Conservation (phyloP, 2,888 invertebrate genomes). For the Leucozona laternaria region DNA sequence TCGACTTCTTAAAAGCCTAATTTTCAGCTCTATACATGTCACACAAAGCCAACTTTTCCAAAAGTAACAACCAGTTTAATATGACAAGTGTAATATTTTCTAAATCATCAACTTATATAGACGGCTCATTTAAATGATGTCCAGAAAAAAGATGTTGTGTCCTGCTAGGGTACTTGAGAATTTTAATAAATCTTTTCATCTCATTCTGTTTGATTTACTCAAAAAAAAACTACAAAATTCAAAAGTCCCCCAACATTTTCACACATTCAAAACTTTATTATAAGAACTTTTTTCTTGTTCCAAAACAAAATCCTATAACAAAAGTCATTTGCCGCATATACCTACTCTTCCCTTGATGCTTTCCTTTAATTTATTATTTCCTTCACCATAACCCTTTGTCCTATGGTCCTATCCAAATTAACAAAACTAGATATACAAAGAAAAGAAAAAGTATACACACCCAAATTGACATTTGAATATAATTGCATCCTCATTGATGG, state of each 20-base stretch:
- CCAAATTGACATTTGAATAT: conserved; percentile 67
- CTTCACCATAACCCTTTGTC: not conserved
- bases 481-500: conserved; percentile 73
- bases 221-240: no score
- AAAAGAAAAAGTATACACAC: not conserved
- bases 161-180: no score
- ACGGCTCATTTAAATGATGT: no score
- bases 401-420: conserved; percentile 32
- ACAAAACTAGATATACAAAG: conserved; percentile 38
- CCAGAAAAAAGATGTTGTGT: no score
- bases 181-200: no score
- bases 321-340: conserved; percentile 4
- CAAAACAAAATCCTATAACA: not conserved
- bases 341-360: not conserved
- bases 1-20: no score
- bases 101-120: no score
- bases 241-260: not conserved
- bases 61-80: no score
- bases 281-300: not conserved
- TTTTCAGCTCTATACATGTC: no score
- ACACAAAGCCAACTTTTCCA: no score
- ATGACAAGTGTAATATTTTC: no score
- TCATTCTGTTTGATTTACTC: no score
- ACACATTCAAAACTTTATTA: not conserved
- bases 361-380: not conserved